These are phyloP conservation scores for Erebia epiphron DNA, from an alignment of 2,888 invertebrate species.

Conservation along the genomic window DNA sequence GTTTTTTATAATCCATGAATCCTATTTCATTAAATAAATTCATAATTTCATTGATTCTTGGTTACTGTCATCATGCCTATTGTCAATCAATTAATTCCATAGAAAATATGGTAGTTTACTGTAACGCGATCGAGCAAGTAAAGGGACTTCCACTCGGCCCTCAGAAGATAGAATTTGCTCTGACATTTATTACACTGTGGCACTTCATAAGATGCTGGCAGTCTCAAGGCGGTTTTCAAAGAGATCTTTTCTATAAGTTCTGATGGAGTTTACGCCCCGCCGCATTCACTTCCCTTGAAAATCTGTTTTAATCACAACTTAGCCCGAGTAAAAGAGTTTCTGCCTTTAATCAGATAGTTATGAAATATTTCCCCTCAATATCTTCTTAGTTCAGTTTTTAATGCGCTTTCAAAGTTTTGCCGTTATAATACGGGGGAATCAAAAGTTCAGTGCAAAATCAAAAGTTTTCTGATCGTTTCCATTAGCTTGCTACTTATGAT, in stretches of 20 bases:
- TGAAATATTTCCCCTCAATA: conserved; percentile 22
- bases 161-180: not conserved
- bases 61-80: no score
- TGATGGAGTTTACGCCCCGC: conserved; percentile 40
- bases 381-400: conserved; percentile 7
- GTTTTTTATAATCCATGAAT: no score
- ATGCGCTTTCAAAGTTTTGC: conserved; percentile 4
- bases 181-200: conserved; percentile 2
- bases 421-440: not conserved
- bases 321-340: conserved; percentile 13
- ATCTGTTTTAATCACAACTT: conserved; percentile 39
- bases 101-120: no score
- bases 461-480: no score
- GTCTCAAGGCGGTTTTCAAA: conserved; percentile 30
- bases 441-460: not conserved
- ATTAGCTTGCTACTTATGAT: no score
- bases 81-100: no score
- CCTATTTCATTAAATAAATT: no score
- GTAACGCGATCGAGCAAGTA: no score
- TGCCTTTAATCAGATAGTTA: conserved; percentile 32
- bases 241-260: conserved; percentile 39
- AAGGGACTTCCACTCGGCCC: no score
- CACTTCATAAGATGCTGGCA: conserved; percentile 26
- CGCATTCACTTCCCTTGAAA: conserved; percentile 38
- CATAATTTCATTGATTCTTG: no score